Conservation (phyloP, 2,113 vertebrate species). For the Terrapene triunguis region DNA sequence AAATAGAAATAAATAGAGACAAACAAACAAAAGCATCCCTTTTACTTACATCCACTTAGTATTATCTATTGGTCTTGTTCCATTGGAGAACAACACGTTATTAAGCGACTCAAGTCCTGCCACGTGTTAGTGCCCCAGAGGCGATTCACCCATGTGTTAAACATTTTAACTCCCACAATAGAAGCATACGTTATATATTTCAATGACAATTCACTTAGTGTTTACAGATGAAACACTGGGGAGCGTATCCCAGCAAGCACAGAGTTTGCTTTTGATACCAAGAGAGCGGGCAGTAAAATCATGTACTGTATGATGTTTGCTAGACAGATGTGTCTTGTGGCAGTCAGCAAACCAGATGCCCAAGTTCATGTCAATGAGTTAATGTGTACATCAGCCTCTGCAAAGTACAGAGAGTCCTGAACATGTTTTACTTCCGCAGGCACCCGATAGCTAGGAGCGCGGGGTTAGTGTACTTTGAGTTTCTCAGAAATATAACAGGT, state of each 20-base stretch:
- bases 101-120: slow-evolving; percentile 57
- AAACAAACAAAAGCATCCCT: slow-evolving; percentile 20
- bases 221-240: slow-evolving; percentile 60
- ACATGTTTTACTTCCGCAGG: not conserved
- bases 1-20: not conserved
- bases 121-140: slow-evolving; percentile 67
- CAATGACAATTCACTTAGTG: slow-evolving; percentile 61
- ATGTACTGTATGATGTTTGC: not conserved
- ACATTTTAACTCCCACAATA: slow-evolving; percentile 51
- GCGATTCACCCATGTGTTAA: slow-evolving; percentile 74
- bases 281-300: slow-evolving; percentile 44
- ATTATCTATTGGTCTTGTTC: slow-evolving; percentile 54
- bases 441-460: not conserved
- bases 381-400: not conserved
- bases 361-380: not conserved
- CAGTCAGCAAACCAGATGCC: slow-evolving; percentile 12
- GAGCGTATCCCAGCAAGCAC: slow-evolving; percentile 38
- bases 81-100: slow-evolving; percentile 35
- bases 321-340: slow-evolving; percentile 1
- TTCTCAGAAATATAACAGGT: not conserved
- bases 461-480: not conserved
- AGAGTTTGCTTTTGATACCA: not conserved
- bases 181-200: slow-evolving; percentile 58
- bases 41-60: slow-evolving; percentile 48
- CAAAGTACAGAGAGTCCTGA: not conserved